These are phyloP conservation scores for Drosophila barbarae DNA, from an alignment of 2,888 invertebrate species.

Conservation along the genomic window DNA sequence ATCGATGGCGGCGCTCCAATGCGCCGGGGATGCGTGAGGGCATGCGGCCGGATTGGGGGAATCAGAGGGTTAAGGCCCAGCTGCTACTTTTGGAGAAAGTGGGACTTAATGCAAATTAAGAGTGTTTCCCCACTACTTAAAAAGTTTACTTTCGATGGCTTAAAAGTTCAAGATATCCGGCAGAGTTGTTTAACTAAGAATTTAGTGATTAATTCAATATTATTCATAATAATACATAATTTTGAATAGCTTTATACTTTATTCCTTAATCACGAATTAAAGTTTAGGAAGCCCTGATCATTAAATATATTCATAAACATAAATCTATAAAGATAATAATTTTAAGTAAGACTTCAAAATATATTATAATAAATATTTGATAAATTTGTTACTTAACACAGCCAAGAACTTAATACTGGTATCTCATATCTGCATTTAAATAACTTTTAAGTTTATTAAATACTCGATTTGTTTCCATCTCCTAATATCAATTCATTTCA, in stretches of 20 bases:
- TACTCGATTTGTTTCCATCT: too few species aligned
- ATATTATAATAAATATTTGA: too few species aligned
- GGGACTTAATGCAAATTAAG: background rate
- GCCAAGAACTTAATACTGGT: background rate
- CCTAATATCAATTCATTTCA: too few species aligned
- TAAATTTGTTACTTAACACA: background rate
- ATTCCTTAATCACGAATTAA: too few species aligned
- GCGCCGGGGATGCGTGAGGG: slow-evolving; percentile 34
- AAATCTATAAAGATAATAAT: too few species aligned
- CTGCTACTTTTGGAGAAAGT: background rate
- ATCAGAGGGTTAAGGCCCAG: background rate
- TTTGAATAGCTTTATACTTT: background rate
- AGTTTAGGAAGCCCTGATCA: too few species aligned
- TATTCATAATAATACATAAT: background rate
- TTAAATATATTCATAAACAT: too few species aligned
- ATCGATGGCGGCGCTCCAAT: background rate
- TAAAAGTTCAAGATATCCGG: background rate
- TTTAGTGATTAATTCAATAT: background rate
- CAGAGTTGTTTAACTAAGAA: background rate
- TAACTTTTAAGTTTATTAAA: too few species aligned
- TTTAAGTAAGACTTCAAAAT: too few species aligned
- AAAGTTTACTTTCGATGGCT: background rate
- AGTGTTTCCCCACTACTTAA: background rate
- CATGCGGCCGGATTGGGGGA: slow-evolving; percentile 43
- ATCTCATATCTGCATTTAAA: background rate